Percentiles rank a stretch among this genome's conserved stretches.
Conservation (phyloP, 2,797 vertebrate genomes). For the Molossus molossus region DNA sequence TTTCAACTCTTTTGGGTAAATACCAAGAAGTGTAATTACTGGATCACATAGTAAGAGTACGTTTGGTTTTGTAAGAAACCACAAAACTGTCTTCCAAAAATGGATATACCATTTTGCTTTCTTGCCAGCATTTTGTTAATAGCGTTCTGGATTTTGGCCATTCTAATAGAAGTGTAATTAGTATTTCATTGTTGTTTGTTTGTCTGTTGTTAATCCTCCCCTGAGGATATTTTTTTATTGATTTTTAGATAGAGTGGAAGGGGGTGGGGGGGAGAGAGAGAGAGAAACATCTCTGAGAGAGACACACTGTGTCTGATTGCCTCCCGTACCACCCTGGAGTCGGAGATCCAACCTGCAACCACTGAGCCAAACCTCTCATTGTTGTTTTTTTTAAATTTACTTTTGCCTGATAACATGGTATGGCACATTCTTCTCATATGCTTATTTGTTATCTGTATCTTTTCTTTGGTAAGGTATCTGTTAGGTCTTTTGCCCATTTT, state of each 20-base stretch:
- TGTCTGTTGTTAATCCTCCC: too few species aligned
- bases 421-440: neutral
- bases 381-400: neutral
- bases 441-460: neutral
- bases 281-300: too few species aligned
- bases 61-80: neutral
- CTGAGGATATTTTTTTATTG: too few species aligned
- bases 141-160: neutral
- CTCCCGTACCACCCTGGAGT: too few species aligned
- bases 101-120: neutral
- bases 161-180: neutral
- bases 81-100: neutral
- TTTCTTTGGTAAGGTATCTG: neutral
- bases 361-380: too few species aligned
- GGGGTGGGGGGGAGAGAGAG: too few species aligned
- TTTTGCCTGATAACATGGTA: constrained; percentile 7
- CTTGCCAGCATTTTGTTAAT: neutral
- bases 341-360: too few species aligned
- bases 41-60: neutral
- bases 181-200: neutral
- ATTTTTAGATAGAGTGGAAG: too few species aligned
- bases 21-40: neutral
- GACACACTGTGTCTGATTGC: too few species aligned
- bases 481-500: neutral
- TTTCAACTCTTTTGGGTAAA: neutral